Evolutionary conservation across 2,888 invertebrate species (phyloP).

Genomic region (Cephus rjabovi): DNA sequence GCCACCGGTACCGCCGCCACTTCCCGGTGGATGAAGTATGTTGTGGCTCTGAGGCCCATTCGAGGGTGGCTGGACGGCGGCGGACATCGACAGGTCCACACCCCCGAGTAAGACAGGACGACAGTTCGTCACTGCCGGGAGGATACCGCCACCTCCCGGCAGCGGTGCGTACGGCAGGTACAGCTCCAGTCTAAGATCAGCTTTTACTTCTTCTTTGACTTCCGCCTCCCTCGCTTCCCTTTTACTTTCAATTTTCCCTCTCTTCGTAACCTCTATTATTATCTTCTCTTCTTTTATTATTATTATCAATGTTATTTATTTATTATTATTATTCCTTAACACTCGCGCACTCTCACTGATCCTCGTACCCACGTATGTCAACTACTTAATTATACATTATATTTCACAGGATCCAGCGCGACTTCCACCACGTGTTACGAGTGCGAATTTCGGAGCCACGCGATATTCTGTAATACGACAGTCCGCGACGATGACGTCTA

Average conservation of each 20-base stretch:
- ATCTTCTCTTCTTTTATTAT: neutral
- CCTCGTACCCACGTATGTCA: neutral
- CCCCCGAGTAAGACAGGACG: constrained; percentile 62
- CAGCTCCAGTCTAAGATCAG: constrained; percentile 62
- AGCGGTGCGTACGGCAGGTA: constrained; percentile 65
- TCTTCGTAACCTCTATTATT: neutral
- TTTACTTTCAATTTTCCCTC: neutral
- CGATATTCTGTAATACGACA: neutral
- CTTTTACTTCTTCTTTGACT: neutral
- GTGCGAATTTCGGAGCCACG: neutral
- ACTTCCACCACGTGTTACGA: neutral
- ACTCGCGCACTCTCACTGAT: neutral
- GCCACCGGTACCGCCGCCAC: constrained; percentile 45
- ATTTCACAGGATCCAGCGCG: neutral
- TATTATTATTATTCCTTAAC: neutral
- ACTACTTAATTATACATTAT: neutral
- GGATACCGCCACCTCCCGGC: constrained; percentile 65
- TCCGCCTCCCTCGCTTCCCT: neutral
- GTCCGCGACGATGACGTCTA: neutral
- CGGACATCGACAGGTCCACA: constrained; percentile 66
- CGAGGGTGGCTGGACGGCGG: constrained; percentile 57
- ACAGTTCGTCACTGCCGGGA: constrained; percentile 64
- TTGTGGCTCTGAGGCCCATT: constrained; percentile 37
- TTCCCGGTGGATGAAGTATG: constrained; percentile 31
- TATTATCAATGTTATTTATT: neutral